Evolutionary conservation across 2,113 vertebrate species (phyloP).

Genomic region (Oreochromis spilurus): DNA sequence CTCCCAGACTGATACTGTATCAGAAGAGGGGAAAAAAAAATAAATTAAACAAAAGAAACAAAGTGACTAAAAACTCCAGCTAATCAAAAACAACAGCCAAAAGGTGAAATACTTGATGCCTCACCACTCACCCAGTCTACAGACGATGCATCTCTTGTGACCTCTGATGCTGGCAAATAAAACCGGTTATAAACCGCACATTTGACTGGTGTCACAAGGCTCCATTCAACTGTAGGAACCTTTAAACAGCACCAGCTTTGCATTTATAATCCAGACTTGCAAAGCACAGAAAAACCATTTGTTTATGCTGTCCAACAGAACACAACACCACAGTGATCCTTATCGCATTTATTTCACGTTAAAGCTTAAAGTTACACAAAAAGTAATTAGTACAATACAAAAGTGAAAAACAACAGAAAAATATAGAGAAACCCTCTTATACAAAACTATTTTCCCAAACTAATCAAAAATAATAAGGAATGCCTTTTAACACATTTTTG

Average conservation of each 20-base stretch:
- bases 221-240: not conserved
- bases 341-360: conserved; percentile 24
- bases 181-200: not conserved
- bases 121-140: not conserved
- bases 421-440: conserved; percentile 32
- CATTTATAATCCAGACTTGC: not conserved
- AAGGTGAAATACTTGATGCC: not conserved
- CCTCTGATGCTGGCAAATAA: rapidly evolving
- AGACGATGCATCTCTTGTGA: not conserved
- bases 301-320: not conserved
- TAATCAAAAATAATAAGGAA: not conserved
- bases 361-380: conserved; percentile 1
- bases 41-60: not conserved
- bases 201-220: not conserved
- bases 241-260: not conserved
- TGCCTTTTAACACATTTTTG: not conserved
- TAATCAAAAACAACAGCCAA: not conserved
- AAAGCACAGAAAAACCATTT: not conserved
- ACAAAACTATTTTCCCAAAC: conserved; percentile 34
- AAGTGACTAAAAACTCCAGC: not conserved
- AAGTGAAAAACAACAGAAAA: not conserved
- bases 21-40: not conserved
- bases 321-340: not conserved
- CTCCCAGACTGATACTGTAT: not conserved
- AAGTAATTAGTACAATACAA: conserved; percentile 32